Evolutionary conservation across 2,113 vertebrate genomes (phyloP).

Genomic region (Eidolon helvum): DNA sequence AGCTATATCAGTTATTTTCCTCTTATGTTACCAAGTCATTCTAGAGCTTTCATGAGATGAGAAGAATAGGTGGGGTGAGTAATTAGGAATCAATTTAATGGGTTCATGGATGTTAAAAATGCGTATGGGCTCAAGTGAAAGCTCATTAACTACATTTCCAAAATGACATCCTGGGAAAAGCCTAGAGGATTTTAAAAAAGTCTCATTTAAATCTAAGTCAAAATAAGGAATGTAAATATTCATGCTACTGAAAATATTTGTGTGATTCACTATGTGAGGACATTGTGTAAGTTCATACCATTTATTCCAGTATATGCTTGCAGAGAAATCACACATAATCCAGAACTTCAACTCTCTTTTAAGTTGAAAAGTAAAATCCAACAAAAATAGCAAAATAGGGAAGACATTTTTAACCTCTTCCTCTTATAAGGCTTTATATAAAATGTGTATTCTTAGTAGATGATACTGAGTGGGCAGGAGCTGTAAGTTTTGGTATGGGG

Average conservation of each 20-base stretch:
- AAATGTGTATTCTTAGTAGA: background rate
- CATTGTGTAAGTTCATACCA: background rate
- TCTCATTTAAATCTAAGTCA: background rate
- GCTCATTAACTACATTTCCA: background rate
- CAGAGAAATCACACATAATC: background rate
- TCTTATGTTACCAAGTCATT: background rate
- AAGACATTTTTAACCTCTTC: background rate
- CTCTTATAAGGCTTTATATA: background rate
- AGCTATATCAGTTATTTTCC: background rate
- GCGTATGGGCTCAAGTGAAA: background rate
- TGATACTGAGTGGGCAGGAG: background rate
- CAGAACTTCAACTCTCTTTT: background rate
- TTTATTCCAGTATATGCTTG: background rate
- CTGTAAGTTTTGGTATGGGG: background rate
- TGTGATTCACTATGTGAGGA: background rate
- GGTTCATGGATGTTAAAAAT: constrained; percentile 15
- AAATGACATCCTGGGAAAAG: background rate
- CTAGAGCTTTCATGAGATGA: background rate
- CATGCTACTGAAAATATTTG: constrained; percentile 17
- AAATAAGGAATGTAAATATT: constrained; percentile 17
- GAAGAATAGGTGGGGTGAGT: background rate
- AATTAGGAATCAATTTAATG: background rate
- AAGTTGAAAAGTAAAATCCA: background rate
- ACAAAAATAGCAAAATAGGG: background rate
- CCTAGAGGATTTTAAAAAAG: background rate